Conservation (phyloP, 2,113 vertebrate genomes). For the Cinclus cinclus region DNA sequence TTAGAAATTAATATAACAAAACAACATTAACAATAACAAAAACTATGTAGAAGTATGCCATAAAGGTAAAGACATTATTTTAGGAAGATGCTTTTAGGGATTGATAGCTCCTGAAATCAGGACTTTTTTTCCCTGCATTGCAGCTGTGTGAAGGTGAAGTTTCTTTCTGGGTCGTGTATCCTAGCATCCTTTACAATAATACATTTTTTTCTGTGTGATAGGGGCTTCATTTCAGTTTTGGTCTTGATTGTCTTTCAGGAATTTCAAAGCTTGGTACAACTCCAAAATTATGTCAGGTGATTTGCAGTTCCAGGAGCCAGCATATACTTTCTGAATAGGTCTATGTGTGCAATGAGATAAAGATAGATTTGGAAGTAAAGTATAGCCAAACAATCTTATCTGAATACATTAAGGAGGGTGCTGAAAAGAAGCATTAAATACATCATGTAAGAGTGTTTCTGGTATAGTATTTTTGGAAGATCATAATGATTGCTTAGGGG, state of each 20-base stretch:
- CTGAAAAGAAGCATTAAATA: slow-evolving; percentile 53
- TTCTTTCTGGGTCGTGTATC: not conserved
- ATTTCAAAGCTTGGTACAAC: not conserved
- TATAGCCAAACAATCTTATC: slow-evolving; percentile 12
- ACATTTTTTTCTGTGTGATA: not conserved
- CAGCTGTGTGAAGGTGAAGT: not conserved
- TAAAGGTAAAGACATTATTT: not conserved
- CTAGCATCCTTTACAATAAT: not conserved
- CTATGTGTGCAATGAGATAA: slow-evolving; percentile 41
- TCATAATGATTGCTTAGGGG: not conserved
- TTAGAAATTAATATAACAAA: not conserved
- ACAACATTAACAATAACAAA: not conserved
- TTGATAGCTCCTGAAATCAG: not conserved
- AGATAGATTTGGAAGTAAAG: slow-evolving; percentile 30
- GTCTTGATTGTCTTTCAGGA: not conserved
- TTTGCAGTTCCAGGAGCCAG: slow-evolving; percentile 29
- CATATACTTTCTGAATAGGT: slow-evolving; percentile 5
- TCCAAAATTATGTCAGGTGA: slow-evolving; percentile 18
- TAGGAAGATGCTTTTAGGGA: not conserved
- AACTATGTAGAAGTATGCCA: not conserved
- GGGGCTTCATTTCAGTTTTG: not conserved
- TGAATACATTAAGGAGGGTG: slow-evolving; percentile 20
- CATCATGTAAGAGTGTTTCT: slow-evolving; percentile 47
- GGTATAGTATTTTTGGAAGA: slow-evolving; percentile 64
- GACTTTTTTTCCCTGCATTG: not conserved